Evolutionary conservation across 2,113 vertebrate species (phyloP), one percentile per base, ranked within the genome.

Genomic region (Phodopus roborovskii): DNA sequence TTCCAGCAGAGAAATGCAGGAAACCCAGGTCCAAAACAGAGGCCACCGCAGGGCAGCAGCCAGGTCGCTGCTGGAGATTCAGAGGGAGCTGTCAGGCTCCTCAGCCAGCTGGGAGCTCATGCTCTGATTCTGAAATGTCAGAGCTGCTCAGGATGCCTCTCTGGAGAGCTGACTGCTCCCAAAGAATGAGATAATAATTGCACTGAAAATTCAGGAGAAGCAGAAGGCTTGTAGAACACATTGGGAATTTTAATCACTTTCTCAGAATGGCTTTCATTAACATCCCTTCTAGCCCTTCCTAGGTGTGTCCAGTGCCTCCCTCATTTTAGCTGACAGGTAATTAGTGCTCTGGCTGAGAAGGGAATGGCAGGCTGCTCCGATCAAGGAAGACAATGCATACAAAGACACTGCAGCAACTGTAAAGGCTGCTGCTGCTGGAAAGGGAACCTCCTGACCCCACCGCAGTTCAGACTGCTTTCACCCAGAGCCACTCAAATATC

Each of bases 191-290:
- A 71, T 83, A 92, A 97, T 97, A 95, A 97, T 96, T 94, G 88
- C 64, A 33, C 33, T 89, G 93, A 97, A 96, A 94, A 91, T 96
- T 93, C 92, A 7, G 1, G 94, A 88, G 96, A 92, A 94, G 97
- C 92, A 83, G 82, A 94, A 94, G 84, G 33, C 94, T 89, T 94
- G 88, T 79, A 95, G 92, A 93, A 82, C 77, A 88, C 78, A 53
- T 10, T 90, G 86, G 82, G 79, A 94, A 96, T 95, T 93, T 97
- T 98, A 96, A 98, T 96, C 97, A 97, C 94, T 97, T 95, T 94
- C 81, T 95, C 97, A 92, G 96, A 97, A 96, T 87, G 94, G 62
- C 73, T 95, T 91, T 97, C 97, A 97, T 97, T 96, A 97, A 92
- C 91, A 86, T 79, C 90, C 88, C 90, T 94, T 88, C 78, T 66